A percentile compares a stretch with the other conserved stretches of the same genome.
Conservation (phyloP, 2,888 invertebrate species). For the Leptopilina myrica region DNA sequence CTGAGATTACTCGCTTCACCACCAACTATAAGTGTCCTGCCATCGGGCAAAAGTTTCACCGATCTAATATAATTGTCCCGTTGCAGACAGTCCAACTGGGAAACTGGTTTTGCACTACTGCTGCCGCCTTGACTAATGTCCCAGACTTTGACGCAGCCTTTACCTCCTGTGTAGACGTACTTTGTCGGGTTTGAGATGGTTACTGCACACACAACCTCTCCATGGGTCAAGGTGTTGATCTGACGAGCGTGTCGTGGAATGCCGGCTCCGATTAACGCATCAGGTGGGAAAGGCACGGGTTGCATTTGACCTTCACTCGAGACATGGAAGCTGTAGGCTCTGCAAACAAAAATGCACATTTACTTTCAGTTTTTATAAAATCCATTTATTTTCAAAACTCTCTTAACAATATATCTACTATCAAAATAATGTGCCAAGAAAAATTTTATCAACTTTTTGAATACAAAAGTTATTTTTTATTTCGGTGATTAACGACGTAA, state of each 20-base stretch:
- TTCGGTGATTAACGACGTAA: too few species aligned
- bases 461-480: too few species aligned
- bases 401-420: too few species aligned
- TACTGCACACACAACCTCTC: constrained; percentile 98
- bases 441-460: too few species aligned
- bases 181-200: constrained; percentile 95
- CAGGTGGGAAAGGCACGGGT: constrained; percentile 96
- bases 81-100: constrained; percentile 95
- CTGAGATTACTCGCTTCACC: constrained; percentile 97
- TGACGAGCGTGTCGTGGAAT: constrained; percentile 95
- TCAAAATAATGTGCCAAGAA: too few species aligned
- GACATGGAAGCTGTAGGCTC: constrained; percentile 96
- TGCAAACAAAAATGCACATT: constrained; percentile 76
- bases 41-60: constrained; percentile 94
- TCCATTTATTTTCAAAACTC: neutral
- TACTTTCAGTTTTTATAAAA: too few species aligned
- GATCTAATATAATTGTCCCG: constrained; percentile 97
- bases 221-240: constrained; percentile 94
- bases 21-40: constrained; percentile 94
- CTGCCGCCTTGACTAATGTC: constrained; percentile 93
- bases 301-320: constrained; percentile 92
- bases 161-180: constrained; percentile 98
- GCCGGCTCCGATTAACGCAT: constrained; percentile 94
- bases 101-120: constrained; percentile 90
- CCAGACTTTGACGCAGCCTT: constrained; percentile 98